A percentile compares a stretch with the other conserved stretches of the same genome.
These are phyloP conservation scores for Pecten maximus DNA, from an alignment of 2,888 invertebrate genomes.

Conservation along the genomic window DNA sequence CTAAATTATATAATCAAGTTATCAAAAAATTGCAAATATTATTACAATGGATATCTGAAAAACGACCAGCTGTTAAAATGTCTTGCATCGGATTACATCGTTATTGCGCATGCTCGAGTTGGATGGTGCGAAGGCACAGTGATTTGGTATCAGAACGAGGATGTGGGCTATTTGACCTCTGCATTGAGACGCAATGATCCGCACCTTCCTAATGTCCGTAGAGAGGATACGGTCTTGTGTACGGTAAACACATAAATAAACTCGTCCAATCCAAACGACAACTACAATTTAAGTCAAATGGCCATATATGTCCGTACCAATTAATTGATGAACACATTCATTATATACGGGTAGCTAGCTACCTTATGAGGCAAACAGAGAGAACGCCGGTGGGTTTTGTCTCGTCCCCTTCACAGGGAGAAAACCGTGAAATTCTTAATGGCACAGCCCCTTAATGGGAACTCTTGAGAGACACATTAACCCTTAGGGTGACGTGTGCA, in stretches of 20 bases:
- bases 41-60: no score
- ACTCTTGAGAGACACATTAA: constrained; percentile 35
- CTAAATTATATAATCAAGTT: no score
- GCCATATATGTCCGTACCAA: constrained; percentile 4
- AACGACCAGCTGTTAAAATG: not conserved
- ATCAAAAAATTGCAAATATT: no score
- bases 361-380: not conserved
- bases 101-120: not conserved
- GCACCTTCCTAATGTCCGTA: not conserved
- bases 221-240: constrained; percentile 4
- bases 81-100: not conserved
- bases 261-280: not conserved
- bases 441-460: constrained; percentile 18
- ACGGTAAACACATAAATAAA: constrained; percentile 33
- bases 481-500: constrained; percentile 30
- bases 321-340: constrained; percentile 35
- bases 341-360: constrained; percentile 23
- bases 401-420: not conserved
- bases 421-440: constrained; percentile 14
- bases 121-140: not conserved
- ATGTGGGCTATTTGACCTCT: not conserved
- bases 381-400: not conserved
- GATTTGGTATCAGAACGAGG: not conserved
- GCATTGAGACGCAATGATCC: not conserved
- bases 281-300: constrained; percentile 10